A percentile compares a stretch with the other conserved stretches of the same genome.
Evolutionary conservation across 2,888 invertebrate species (phyloP).

Genomic region (Orthonevra nobilis): DNA sequence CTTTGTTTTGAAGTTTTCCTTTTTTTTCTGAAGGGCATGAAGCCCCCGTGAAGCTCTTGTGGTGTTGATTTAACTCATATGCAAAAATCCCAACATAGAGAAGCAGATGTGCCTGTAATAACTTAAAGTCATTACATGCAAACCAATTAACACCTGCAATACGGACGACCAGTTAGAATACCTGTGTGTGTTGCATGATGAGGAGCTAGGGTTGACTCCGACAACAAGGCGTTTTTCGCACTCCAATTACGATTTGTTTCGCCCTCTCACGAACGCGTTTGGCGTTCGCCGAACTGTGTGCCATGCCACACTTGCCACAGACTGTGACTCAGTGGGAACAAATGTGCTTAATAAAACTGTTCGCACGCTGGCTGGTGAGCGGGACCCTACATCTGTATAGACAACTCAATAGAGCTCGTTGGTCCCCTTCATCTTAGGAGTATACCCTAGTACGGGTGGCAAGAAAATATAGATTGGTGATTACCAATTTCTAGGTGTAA

Average conservation of each 20-base stretch:
- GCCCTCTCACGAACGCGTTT: slow-evolving; percentile 63
- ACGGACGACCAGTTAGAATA: slow-evolving; percentile 32
- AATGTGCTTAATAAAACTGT: slow-evolving; percentile 46
- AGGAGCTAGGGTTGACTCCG: too few species aligned
- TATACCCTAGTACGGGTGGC: slow-evolving; percentile 18
- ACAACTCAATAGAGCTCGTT: slow-evolving; percentile 15
- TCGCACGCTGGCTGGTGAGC: slow-evolving; percentile 35
- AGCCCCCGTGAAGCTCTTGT: slow-evolving; percentile 15
- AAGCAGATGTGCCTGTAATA: slow-evolving; percentile 52
- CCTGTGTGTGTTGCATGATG: slow-evolving; percentile 4
- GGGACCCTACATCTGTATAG: too few species aligned
- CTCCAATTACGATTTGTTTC: slow-evolving; percentile 72
- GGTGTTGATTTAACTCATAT: slow-evolving; percentile 24
- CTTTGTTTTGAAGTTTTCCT: too few species aligned
- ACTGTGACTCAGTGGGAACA: slow-evolving; percentile 29
- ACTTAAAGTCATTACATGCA: slow-evolving; percentile 72
- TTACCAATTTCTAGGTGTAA: slow-evolving; percentile 41
- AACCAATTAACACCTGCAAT: slow-evolving; percentile 73
- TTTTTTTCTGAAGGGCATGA: too few species aligned
- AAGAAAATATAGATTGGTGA: slow-evolving; percentile 37
- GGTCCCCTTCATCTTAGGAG: neutral
- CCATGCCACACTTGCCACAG: slow-evolving; percentile 31
- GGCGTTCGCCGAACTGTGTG: slow-evolving; percentile 21
- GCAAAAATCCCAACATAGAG: slow-evolving; percentile 16
- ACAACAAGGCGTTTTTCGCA: slow-evolving; percentile 60